Base-by-base conservation (phyloP, 2,113 vertebrate genomes). In the Vicugna pacos region DNA sequence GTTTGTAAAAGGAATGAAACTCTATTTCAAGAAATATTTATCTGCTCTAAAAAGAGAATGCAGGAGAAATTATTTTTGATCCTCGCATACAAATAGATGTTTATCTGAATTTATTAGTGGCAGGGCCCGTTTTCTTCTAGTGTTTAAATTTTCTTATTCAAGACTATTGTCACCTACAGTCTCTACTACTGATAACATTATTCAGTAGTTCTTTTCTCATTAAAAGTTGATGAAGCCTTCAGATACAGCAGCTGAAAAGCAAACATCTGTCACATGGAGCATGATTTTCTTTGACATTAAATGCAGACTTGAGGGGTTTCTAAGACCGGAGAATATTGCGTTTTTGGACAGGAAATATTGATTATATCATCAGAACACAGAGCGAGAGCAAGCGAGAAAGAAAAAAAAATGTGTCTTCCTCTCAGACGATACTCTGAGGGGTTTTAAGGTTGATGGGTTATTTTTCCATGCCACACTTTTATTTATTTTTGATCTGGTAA, bases 151-250 rank as follows among this genome's bases (percentile, higher is more conserved):
- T 76, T 93, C 72, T 84, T 93, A 76, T 95, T 94, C 52, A 72
- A 95, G 62, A 81, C 16, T 86, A 65, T 69, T 73, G 46, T 76
- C 89, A 87, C 46, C 52, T 94, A 58, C 1, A 38, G 54, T 81
- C 92, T 96, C 50, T 76, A 46, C 50, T 42, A 81, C 69, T 72
- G 52, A 88, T 89, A 95, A 95, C 70, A 93, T 76, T 92, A 95
- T 92, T 97, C 65, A 82, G 62, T 20, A 64, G 69, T 82, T 95
- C 60, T 95, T 72, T 97, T 95, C 84, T 97, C 94, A 97, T 98
- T 98, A 97, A 95, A 97, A 98, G 81, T 89, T 93, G 91, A 98
- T 95, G 93, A 95, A 96, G 70, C 35, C 88, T 81, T 97, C 85
- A 96, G 95, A 91, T 92, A 88, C 1, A 35, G 54, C 93, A 93